Evolutionary conservation across 2,113 vertebrate genomes (phyloP).

Genomic region (Sorex araneus): DNA sequence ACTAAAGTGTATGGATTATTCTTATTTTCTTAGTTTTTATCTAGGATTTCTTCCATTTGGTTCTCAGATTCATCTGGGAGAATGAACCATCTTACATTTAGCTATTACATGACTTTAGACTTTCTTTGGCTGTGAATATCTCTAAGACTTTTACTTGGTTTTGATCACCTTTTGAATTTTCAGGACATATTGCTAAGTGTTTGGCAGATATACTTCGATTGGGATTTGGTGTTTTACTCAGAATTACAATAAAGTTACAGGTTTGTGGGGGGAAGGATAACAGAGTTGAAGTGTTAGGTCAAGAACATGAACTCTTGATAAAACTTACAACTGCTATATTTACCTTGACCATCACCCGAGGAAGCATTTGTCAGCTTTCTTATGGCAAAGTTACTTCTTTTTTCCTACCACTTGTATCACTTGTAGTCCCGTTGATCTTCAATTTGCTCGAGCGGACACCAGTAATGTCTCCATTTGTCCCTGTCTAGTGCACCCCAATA

Average conservation of each 20-base stretch:
- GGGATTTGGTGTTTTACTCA: neutral
- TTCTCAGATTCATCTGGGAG: neutral
- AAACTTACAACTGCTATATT: neutral
- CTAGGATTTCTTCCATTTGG: neutral
- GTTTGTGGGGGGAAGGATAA: neutral
- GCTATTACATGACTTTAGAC: neutral
- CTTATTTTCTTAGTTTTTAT: neutral
- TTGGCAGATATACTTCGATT: neutral
- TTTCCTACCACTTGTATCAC: too few relatives aligned
- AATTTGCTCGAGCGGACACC: too few relatives aligned
- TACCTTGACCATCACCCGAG: neutral
- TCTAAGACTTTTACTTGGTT: conserved; percentile 3
- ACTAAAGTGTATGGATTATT: neutral
- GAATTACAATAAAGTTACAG: neutral
- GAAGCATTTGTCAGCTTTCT: neutral
- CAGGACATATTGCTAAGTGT: neutral
- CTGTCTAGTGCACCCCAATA: too few relatives aligned
- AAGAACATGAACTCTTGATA: neutral
- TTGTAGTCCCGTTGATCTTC: too few relatives aligned
- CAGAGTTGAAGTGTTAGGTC: neutral
- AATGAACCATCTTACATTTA: neutral
- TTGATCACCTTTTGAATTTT: neutral
- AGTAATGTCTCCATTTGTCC: too few relatives aligned
- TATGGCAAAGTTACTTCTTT: neutral
- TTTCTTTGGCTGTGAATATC: neutral